Evolutionary conservation across 1,140 invertebrate genomes (phyloP).

Genomic region (roundworm (Caenorhabditis elegans)): WBcel235 BX284604.4:436501-437000

Average conservation of each 20-base stretch:
- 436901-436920: constrained; percentile 83
- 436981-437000: too few relatives aligned
- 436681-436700: constrained; percentile 84
- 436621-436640: constrained; percentile 93
- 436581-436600: constrained; percentile 82
- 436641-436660: constrained; percentile 88
- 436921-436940: constrained; percentile 94
- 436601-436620: constrained; percentile 92
- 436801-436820: constrained; percentile 78
- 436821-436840: constrained; percentile 83
- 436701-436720: constrained; percentile 99
- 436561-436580: constrained; percentile 93
- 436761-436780: constrained; percentile 96
- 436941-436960: constrained; percentile 90
- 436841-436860: constrained; percentile 80
- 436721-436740: constrained; percentile 97
- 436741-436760: constrained; percentile 91
- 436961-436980: constrained; percentile 71
- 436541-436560: constrained; percentile 88
- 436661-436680: constrained; percentile 87
- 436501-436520: constrained; percentile 84
- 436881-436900: constrained; percentile 87
- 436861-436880: constrained; percentile 91
- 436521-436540: constrained; percentile 84
- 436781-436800: constrained; percentile 94